These are phyloP conservation scores for Nasua narica DNA, from an alignment of 2,797 vertebrate genomes.

Conservation along the genomic window DNA sequence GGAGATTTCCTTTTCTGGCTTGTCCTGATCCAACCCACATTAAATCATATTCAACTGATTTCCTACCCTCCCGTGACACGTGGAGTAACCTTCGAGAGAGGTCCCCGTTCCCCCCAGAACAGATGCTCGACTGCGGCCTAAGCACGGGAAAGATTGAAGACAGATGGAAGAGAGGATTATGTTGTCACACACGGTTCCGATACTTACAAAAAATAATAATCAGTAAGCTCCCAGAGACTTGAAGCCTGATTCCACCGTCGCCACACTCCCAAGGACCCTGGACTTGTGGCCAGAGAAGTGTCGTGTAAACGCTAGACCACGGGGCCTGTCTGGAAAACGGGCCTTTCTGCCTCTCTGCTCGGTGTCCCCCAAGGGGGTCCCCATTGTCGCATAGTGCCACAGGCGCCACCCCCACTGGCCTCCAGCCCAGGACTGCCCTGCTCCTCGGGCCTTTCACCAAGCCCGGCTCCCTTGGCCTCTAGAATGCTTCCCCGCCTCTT, in stretches of 20 bases:
- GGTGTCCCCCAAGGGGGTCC: no score
- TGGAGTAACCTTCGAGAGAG: background rate
- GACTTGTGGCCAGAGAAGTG: background rate
- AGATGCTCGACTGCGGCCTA: background rate
- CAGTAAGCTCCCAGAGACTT: background rate
- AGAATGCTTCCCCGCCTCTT: background rate
- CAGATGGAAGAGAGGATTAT: background rate
- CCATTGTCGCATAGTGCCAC: background rate
- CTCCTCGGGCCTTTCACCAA: background rate
- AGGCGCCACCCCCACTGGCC: background rate
- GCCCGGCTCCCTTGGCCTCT: background rate
- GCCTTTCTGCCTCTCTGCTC: background rate
- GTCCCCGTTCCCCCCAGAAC: background rate
- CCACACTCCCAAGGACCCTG: background rate
- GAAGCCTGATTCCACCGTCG: background rate
- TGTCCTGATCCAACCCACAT: background rate
- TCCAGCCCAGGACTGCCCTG: background rate
- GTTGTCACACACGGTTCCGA: background rate
- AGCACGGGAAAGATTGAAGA: background rate
- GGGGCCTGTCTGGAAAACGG: background rate
- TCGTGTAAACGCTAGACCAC: background rate
- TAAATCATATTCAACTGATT: background rate
- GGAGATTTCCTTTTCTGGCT: background rate
- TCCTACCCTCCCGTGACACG: background rate
- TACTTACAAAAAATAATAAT: background rate